phyloP scores from a whole-genome alignment of 2,888 invertebrate genomes.

The Cancer borealis region DNA sequence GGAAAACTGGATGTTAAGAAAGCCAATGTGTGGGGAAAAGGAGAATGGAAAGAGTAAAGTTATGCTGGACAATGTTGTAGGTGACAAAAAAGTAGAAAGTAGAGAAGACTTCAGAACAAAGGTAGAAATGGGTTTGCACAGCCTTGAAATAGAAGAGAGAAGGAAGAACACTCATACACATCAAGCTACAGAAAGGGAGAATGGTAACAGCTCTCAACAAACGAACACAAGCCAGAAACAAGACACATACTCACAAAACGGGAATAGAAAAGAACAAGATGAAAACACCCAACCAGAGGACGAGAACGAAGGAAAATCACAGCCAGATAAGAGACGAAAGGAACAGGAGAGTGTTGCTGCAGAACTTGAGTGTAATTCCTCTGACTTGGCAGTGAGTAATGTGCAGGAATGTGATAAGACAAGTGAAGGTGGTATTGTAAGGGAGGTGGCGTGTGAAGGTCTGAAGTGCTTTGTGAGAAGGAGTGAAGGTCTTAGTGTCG shows the following conservation, averaged over 20 bases:
- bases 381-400: not conserved
- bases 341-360: not conserved
- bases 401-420: not conserved
- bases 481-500: not conserved
- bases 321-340: not conserved
- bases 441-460: slow-evolving; percentile 64
- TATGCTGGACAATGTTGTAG: not conserved
- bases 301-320: not conserved
- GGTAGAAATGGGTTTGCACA: not conserved
- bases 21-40: not conserved
- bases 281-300: not conserved
- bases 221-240: not conserved
- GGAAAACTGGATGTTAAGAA: not conserved
- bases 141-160: not conserved
- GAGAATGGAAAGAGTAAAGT: not conserved
- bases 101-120: not conserved
- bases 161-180: not conserved
- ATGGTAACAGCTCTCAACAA: not conserved
- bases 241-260: not conserved
- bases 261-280: not conserved
- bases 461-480: slow-evolving; percentile 65
- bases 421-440: not conserved
- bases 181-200: not conserved
- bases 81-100: not conserved
- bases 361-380: not conserved